Evolutionary conservation across 2,888 invertebrate genomes (phyloP), one percentile per base, ranked within the genome.

Genomic region (Troilus luridus): DNA sequence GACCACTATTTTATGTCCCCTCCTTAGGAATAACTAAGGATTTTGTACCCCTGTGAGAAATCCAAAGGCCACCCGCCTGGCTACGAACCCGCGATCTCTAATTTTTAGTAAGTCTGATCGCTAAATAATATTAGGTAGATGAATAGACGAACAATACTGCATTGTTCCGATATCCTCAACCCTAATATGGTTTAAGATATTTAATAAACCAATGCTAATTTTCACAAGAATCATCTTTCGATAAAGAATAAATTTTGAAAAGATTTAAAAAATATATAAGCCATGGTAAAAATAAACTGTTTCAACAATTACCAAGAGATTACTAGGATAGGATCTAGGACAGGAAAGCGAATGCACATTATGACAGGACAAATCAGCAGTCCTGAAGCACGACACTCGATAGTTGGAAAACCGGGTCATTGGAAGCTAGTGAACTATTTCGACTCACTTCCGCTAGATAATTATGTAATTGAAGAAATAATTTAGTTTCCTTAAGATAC

Each of bases 401-500:
- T 85, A 85, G 56, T 85, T 54, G 85, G n/a, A 85, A 85, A 85
- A 85, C 85, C 56, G 54, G 85, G 72, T 77, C 72, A 19, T 77
- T 41, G 72, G n/a, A 41, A 41, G 72, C 12, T 24, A 77, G 72
- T 77, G 41, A 77, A 77, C 72, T 41, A 77, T 77, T 77, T 77
- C 19, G 17, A 27, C 17, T 77, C 17, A 2, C 27, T 41, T 41
- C 72, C 27, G 72, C 41, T 7, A 27, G 27, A 17, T 72, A 72
- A 77, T 77, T 77, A 77, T 27, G 72, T 77, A 77, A 72, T 72
- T 72, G 72, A 77, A 77, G 72, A 77, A 77, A 77, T 77, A 11
- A 77, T 77, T 77, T 77, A 77, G 72, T 77, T 77, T 77, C 72
- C 72, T 77, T 41, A 41, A 77, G 72, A 41, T 27, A 19, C 8